Percentiles rank a stretch among this genome's conserved stretches.
These are phyloP conservation scores for Drosophila albomicans DNA, from an alignment of 1,140 invertebrate genomes.

Conservation along the genomic window DNA sequence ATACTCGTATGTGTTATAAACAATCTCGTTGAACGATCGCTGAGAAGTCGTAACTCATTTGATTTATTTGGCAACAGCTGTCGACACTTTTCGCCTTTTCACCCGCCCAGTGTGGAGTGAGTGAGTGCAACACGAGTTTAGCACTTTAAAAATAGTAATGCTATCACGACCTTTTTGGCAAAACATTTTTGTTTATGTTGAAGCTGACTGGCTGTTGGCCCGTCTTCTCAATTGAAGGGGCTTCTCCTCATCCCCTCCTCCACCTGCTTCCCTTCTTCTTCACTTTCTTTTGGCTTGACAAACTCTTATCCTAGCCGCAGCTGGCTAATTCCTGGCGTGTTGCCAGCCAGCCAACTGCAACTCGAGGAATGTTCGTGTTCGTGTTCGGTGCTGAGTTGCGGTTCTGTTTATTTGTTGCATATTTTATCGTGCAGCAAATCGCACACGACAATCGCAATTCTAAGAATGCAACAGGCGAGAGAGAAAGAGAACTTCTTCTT, in stretches of 20 bases:
- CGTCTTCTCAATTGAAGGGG: too few relatives aligned
- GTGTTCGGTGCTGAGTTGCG: conserved; percentile 27
- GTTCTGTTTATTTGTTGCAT: conserved; percentile 74
- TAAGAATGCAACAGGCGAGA: too few relatives aligned
- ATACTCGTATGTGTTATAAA: not conserved
- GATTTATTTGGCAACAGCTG: conserved; percentile 62
- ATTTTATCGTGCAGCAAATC: conserved; percentile 59
- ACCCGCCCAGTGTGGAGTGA: too few relatives aligned
- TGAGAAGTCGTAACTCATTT: conserved; percentile 44
- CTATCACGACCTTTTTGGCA: conserved; percentile 42
- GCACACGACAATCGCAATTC: conserved; percentile 43
- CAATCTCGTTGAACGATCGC: conserved; percentile 10
- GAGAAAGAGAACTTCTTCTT: conserved; percentile 25
- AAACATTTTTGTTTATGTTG: conserved; percentile 11
- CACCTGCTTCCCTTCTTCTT: not conserved
- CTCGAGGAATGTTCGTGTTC: conserved; percentile 7
- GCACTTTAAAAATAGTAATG: conserved; percentile 18
- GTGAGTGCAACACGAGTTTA: conserved; percentile 16
- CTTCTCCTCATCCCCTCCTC: too few relatives aligned
- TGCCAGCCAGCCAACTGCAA: conserved; percentile 48
- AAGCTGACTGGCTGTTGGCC: not conserved
- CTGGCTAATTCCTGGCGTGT: conserved; percentile 64
- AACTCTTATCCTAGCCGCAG: conserved; percentile 43
- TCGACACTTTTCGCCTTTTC: conserved; percentile 30
- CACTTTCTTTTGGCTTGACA: conserved; percentile 23